A percentile compares a stretch with the other conserved stretches of the same genome.
These are phyloP conservation scores for Motacilla alba DNA, from an alignment of 2,113 vertebrate genomes.

Conservation along the genomic window DNA sequence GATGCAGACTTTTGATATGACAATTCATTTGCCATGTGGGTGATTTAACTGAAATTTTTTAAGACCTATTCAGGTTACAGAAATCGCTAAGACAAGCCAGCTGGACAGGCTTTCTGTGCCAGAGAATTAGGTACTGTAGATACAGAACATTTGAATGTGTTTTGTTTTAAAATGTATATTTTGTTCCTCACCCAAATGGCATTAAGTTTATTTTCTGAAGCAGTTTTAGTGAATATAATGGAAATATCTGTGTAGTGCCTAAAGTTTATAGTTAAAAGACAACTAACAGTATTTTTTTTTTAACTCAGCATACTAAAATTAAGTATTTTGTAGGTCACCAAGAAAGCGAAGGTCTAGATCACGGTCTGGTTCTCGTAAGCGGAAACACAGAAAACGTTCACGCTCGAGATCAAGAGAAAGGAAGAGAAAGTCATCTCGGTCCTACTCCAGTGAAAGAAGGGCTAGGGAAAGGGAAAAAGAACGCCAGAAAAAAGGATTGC, in stretches of 20 bases:
- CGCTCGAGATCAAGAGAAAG: conserved; percentile 93
- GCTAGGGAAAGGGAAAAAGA: conserved; percentile 95
- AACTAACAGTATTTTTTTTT: neutral
- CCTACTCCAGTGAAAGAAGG: conserved; percentile 92
- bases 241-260: neutral
- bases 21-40: neutral
- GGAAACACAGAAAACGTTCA: conserved; percentile 93
- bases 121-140: neutral
- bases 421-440: conserved; percentile 93
- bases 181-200: neutral
- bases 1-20: neutral
- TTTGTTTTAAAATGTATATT: neutral
- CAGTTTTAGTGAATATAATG: neutral
- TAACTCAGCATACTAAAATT: neutral
- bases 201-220: neutral
- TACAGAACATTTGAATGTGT: neutral
- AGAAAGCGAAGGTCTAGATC: conserved; percentile 93
- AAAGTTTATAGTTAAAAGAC: neutral
- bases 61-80: neutral
- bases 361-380: conserved; percentile 94
- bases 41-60: neutral
- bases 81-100: neutral
- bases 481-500: conserved; percentile 94
- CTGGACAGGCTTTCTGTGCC: neutral
- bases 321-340: conserved; percentile 82